Conservation (phyloP, 2,113 vertebrate genomes). For the Antechinus stuartii region DNA sequence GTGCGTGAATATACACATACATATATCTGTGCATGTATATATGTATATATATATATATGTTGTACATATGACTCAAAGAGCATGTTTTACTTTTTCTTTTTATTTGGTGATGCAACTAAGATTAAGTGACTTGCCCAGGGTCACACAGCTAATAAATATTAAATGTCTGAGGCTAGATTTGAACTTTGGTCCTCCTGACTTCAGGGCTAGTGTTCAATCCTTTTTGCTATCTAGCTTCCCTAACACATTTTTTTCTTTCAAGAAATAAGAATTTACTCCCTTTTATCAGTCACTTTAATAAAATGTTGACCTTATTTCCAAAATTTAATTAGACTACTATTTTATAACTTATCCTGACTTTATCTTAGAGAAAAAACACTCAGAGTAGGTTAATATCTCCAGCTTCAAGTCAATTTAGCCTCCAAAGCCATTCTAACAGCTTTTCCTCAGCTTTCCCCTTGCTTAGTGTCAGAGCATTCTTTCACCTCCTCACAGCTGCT, state of each 20-base stretch:
- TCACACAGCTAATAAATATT: too few relatives aligned
- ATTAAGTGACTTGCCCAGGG: too few relatives aligned
- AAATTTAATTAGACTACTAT: neutral
- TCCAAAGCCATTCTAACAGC: neutral
- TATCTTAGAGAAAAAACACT: slow-evolving; percentile 3
- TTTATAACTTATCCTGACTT: neutral
- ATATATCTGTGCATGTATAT: too few relatives aligned
- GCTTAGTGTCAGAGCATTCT: neutral
- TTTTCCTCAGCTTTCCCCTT: neutral
- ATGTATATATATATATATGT: too few relatives aligned
- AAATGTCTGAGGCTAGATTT: too few relatives aligned
- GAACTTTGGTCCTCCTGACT: too few relatives aligned
- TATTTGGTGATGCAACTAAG: too few relatives aligned
- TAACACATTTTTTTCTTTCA: neutral
- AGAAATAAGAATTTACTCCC: neutral
- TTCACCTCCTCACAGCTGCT: neutral
- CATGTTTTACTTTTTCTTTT: neutral
- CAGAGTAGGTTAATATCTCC: neutral
- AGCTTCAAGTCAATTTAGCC: neutral
- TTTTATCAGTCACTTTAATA: neutral
- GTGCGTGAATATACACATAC: neutral
- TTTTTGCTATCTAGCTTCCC: too few relatives aligned
- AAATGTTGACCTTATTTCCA: neutral
- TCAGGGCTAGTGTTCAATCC: too few relatives aligned
- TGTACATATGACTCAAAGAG: neutral